Conservation (phyloP, 2,888 invertebrate genomes). For the Caenorhabditis sp. region DNA sequence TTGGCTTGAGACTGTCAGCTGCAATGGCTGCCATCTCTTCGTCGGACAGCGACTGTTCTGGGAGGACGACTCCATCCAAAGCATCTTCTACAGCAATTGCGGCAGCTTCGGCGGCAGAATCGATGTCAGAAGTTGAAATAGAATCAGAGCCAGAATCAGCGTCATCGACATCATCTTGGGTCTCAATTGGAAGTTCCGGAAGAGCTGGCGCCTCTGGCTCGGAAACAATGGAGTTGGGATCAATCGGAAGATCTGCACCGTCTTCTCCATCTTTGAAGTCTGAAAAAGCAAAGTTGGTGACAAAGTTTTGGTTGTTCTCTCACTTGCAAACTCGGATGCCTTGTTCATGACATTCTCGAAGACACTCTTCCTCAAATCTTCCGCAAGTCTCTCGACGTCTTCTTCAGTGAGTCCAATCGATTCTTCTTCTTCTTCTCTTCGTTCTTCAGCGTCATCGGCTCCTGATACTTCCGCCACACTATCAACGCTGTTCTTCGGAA, state of each 20-base stretch:
- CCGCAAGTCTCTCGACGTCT: constrained; percentile 15
- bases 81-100: not conserved
- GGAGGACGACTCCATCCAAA: constrained; percentile 31
- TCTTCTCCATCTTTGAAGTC: not conserved
- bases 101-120: not conserved
- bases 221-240: constrained; percentile 28
- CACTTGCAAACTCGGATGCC: constrained; percentile 24
- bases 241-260: not conserved
- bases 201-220: constrained; percentile 8
- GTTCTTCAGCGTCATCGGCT: not conserved
- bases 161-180: not conserved
- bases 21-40: constrained; percentile 31
- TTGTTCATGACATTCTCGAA: constrained; percentile 36
- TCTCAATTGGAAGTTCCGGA: not conserved
- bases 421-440: not conserved
- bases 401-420: constrained; percentile 2
- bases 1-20: constrained; percentile 22
- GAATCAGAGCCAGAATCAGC: not conserved
- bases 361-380: constrained; percentile 16
- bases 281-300: no score
- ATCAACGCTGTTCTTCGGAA: constrained; percentile 16
- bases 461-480: no score
- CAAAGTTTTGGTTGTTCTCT: not conserved
- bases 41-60: constrained; percentile 20
- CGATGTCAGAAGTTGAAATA: not conserved